Evolutionary conservation across 2,888 invertebrate species (phyloP), one percentile per base, ranked within the genome.

Genomic region (Dynastes hyllus): DNA sequence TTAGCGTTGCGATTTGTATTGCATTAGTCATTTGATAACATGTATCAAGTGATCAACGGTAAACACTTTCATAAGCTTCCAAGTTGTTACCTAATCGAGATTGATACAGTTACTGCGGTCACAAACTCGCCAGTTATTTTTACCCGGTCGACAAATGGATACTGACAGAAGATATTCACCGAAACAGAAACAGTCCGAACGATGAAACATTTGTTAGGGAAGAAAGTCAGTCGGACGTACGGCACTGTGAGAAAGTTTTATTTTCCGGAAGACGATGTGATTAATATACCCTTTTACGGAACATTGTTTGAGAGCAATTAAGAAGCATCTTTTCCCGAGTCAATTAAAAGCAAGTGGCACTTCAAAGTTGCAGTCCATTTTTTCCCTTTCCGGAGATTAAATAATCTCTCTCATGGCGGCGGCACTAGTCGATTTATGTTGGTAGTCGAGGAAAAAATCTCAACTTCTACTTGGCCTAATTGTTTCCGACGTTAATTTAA

Each of bases 301-400:
- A 75, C 73, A 75, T 75, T 75, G 73, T 75, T 75, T 75, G 73
- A 75, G 73, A 61, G 61, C 73, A 75, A 75, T 75, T 75, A 75
- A 75, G 73, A 75, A 75, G 63, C 73, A 75, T 75, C 73, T 75
- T 61, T 75, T 75, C 73, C 73, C 61, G 73, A 75, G 61, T 75
- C 61, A 75, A 75, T 75, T 75, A 75, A 75, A 75, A 40, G 73
- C 61, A 75, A 75, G 73, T 75, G 73, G 73, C 61, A 75, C 73
- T 75, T 75, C 40, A 75, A 75, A 75, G 61, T 75, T 75, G 40
- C 73, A 75, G 61, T 45, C 73, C 61, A 61, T 61, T 75, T 75
- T 75, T 75, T 55, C 61, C 37, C 45, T 45, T 75, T 75, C 73
- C 73, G 45, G 61, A 75, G 73, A 63, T 75, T 75, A 75, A 75